Base-by-base conservation (phyloP, 2,888 invertebrate species). In the Cremastinae sp. region DNA sequence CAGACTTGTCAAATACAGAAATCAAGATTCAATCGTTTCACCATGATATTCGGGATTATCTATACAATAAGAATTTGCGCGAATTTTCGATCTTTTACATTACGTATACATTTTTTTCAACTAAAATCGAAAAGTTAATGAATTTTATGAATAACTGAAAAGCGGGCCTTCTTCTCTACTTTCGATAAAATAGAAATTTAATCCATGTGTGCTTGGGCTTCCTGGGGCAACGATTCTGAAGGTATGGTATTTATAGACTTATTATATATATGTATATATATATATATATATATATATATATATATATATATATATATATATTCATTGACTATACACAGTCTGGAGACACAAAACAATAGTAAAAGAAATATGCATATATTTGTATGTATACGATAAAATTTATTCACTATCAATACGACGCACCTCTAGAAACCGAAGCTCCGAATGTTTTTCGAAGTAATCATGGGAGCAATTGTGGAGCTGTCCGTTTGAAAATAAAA, bases 311-410 rank as follows among this genome's bases (percentile, higher is more conserved):
- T 22, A 45, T 51, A 53, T 47, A 55, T 39, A 45, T 35, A 43
- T 49, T 58, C 8, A 64, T 64, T 72, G 18, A 70, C 74, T 75
- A 59, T 70, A 65, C 64, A 75, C 70, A 75, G 64, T 59, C 58
- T 39, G 51, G 12, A 16, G 47, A 53, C 51, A 64, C 64, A 8
- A 65, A 65, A 69, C 43, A 58, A 64, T 58, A 64, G 61, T 61
- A 22, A 18, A 47, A 47, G 61, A 47, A 45, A 28, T 61, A 47
- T 35, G 43, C 20, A 28, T 61, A 22, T 47, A 22, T 47, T 28
- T 61, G 35, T 18, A 58, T 45, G n/a, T 65, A 72, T 14, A 58
- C 22, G 58, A 37, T 72, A 66, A 73, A 71, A 65, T 66, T 66
- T 35, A 14, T 65, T 43, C 41, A 20, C 45, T 20, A 14, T 59